Conservation (phyloP, 2,797 vertebrate species). For the Chloroceryle amazona region DNA sequence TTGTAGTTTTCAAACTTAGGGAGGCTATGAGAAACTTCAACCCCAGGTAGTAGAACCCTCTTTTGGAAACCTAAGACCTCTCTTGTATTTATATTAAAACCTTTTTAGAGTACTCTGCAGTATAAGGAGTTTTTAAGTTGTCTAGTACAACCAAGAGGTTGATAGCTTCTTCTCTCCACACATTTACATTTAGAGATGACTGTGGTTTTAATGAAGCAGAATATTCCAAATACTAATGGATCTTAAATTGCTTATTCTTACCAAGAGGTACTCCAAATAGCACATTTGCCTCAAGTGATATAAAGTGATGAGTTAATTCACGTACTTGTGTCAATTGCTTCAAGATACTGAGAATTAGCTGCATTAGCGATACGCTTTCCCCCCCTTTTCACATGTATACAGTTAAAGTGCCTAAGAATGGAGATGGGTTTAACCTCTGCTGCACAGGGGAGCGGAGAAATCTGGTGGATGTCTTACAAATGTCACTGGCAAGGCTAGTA, state of each 20-base stretch:
- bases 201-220: slow-evolving; percentile 64
- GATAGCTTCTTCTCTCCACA: slow-evolving; percentile 16
- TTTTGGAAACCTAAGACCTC: not conserved
- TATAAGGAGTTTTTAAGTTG: slow-evolving; percentile 19
- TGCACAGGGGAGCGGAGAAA: not conserved
- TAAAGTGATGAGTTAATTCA: slow-evolving; percentile 72
- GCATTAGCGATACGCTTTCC: slow-evolving; percentile 16
- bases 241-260: slow-evolving; percentile 75
- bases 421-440: not conserved
- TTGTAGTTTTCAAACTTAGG: not conserved
- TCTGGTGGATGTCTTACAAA: not conserved
- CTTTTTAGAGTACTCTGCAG: not conserved
- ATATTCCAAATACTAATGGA: slow-evolving; percentile 74
- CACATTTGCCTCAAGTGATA: slow-evolving; percentile 67
- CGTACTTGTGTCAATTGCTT: slow-evolving; percentile 72
- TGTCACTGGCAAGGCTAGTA: not conserved
- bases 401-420: not conserved
- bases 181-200: slow-evolving; percentile 52
- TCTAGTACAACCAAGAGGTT: slow-evolving; percentile 4
- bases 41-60: not conserved
- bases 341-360: slow-evolving; percentile 63
- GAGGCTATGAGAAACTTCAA: not conserved
- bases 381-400: not conserved
- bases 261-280: slow-evolving; percentile 72
- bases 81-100: not conserved